phyloP scores from a whole-genome alignment of 2,888 invertebrate species.

The Thera obeliscata region DNA sequence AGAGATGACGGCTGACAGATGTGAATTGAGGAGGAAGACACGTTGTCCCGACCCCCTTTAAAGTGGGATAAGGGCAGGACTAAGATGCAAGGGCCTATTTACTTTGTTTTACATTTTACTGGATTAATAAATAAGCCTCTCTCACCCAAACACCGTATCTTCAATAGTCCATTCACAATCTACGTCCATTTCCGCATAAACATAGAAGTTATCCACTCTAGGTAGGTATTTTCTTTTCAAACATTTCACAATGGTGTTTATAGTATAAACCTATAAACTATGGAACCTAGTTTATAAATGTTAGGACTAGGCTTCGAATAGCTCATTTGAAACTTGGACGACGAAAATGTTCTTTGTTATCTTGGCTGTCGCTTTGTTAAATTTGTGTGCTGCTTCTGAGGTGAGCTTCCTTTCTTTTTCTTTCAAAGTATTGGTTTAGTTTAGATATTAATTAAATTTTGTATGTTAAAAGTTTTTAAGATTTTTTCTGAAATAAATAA shows the following conservation, averaged over 20 bases:
- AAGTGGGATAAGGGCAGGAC: too few species aligned
- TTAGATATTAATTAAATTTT: neutral
- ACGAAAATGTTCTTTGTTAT: constrained; percentile 23
- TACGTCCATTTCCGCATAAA: neutral
- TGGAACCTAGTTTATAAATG: constrained; percentile 25
- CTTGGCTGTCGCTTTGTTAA: constrained; percentile 9
- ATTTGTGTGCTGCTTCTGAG: constrained; percentile 18
- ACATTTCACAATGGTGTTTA: constrained; percentile 36
- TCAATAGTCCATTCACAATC: neutral
- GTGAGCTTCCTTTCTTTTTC: constrained; percentile 6
- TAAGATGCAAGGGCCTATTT: too few species aligned
- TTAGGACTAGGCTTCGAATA: neutral
- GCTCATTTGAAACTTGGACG: constrained; percentile 18
- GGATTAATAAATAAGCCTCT: neutral
- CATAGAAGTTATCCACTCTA: neutral
- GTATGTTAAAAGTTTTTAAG: too few species aligned
- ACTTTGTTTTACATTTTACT: neutral
- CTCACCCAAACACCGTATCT: constrained; percentile 11
- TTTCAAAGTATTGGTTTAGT: too few species aligned
- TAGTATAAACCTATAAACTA: constrained; percentile 20
- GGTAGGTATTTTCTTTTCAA: constrained; percentile 36
- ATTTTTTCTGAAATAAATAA: too few species aligned
- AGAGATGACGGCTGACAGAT: too few species aligned
- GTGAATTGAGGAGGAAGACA: too few species aligned
- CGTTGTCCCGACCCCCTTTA: too few species aligned